Evolutionary conservation across 2,797 vertebrate genomes (phyloP).

Genomic region (Mionectes olivaceus): DNA sequence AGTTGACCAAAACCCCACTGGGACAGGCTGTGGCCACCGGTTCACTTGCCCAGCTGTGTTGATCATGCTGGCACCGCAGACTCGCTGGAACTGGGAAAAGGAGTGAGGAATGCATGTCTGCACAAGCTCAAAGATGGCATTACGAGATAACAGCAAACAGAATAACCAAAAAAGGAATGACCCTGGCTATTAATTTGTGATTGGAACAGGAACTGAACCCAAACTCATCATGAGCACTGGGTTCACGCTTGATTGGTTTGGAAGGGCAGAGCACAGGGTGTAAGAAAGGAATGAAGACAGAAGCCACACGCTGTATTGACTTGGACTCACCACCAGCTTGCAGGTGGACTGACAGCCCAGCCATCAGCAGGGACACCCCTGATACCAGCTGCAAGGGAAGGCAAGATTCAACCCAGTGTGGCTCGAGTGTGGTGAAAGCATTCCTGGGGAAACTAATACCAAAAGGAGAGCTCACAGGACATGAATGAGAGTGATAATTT

Average conservation of each 20-base stretch:
- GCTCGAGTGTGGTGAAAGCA: not conserved
- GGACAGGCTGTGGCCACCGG: not conserved
- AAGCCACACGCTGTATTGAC: not conserved
- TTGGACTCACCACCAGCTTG: not conserved
- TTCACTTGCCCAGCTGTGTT: not conserved
- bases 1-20: not conserved
- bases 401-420: fast-evolving
- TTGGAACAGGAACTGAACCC: not conserved
- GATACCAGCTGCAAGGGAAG: not conserved
- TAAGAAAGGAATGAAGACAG: not conserved
- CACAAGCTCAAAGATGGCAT: not conserved
- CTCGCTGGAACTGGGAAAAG: not conserved
- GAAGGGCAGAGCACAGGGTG: fast-evolving
- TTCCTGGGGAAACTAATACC: not conserved
- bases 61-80: not conserved
- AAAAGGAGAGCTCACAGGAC: not conserved
- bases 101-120: not conserved
- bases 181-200: not conserved
- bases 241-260: not conserved
- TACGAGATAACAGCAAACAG: not conserved
- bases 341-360: not conserved
- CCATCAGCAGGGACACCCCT: not conserved
- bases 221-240: not conserved
- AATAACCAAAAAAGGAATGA: not conserved
- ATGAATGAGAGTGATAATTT: fast-evolving